Evolutionary conservation across 2,888 invertebrate species (phyloP), one percentile per base, ranked within the genome.

Genomic region (Osmoderma eremita): DNA sequence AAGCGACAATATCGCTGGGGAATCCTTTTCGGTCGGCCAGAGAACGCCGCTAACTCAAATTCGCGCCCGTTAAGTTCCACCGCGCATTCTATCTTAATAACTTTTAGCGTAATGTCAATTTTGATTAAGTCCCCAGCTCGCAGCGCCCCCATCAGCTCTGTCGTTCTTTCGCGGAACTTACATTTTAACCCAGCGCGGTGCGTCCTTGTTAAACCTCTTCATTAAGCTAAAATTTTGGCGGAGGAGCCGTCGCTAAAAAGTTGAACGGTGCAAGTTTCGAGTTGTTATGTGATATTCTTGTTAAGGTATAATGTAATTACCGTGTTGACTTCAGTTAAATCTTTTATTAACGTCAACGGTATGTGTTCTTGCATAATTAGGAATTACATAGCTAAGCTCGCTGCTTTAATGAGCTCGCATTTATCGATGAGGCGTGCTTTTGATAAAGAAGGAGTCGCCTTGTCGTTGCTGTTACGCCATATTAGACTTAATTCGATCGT

Each of bases 71-170:
- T 45, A 58, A 39, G 58, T 58, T 58, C 24, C 58, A 10, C 30
- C 10, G 30, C 30, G 22, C 58, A 45, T 45, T 58, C 17, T 45
- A 18, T 15, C 13, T 38, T 58, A 58, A 58, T 58, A 58, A 45
- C 58, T 58, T 45, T 58, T 45, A 58, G 58, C 45, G 30, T 58
- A 58, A 58, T 58, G 58, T 58, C 58, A 58, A 58, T 58, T 58
- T 45, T 58, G 58, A 58, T 58, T 58, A 58, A 58, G 58, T 45
- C 58, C 41, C 56, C n/a, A 12, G 20, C 48, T 41, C 56, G 56
- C 20, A 41, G 20, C 38, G 12, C 41, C 30, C 3, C 30, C 30
- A 30, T 10, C 30, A 30, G 5, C 10, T 30, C 30, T 10, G 2
- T 10, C 10, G 30, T 6, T 8, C 8, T 6, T 56, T 56, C 48